Conservation (phyloP, 2,888 invertebrate genomes). For the Empis stercorea region DNA sequence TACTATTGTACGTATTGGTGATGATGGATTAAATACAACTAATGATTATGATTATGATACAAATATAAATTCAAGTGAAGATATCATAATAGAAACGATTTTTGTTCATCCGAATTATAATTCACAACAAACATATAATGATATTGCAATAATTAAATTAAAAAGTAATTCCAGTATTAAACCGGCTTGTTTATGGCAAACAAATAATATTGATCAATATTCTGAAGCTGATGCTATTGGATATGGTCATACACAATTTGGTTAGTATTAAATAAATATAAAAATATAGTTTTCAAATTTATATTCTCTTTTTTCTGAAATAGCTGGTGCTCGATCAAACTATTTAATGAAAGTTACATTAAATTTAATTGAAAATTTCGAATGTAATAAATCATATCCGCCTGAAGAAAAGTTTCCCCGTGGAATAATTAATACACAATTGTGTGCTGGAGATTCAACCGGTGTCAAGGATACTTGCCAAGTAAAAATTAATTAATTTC, state of each 20-base stretch:
- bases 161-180: neutral
- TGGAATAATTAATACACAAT: conserved; percentile 21
- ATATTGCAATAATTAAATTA: conserved; percentile 38
- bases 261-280: neutral
- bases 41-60: conserved; percentile 20
- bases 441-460: conserved; percentile 25
- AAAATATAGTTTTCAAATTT: neutral
- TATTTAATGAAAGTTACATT: neutral
- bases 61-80: neutral
- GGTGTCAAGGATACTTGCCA: conserved; percentile 21
- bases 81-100: conserved; percentile 19
- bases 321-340: neutral
- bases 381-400: conserved; percentile 1
- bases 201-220: neutral
- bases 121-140: conserved; percentile 36
- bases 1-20: conserved; percentile 19
- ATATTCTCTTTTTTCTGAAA: neutral
- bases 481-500: conserved; percentile 6
- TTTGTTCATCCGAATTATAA: conserved; percentile 35
- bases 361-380: neutral
- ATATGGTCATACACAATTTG: conserved; percentile 9
- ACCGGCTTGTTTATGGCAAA: conserved; percentile 1
- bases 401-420: conserved; percentile 1
- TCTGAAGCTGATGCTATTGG: conserved; percentile 11
- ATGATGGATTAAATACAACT: conserved; percentile 15